A percentile compares a stretch with the other conserved stretches of the same genome.
These are phyloP conservation scores for Cirrhinus molitorella DNA, from an alignment of 2,797 vertebrate genomes.

Conservation along the genomic window DNA sequence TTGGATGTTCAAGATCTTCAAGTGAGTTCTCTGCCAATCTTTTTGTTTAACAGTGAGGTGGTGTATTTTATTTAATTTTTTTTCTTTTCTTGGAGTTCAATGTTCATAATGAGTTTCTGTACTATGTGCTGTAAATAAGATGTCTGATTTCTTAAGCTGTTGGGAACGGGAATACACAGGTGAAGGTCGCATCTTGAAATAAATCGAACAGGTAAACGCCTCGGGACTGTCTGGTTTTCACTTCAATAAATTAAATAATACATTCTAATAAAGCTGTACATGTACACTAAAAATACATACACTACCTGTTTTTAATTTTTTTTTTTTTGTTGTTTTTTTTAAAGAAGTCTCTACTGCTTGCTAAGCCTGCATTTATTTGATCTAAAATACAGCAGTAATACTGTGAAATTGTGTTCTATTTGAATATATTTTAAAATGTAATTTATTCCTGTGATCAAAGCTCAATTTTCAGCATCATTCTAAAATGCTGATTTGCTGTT, in stretches of 20 bases:
- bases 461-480: too few species aligned
- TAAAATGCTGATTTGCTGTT: too few species aligned
- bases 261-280: too few species aligned
- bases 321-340: too few species aligned
- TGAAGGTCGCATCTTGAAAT: conserved; percentile 76
- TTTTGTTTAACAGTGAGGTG: conserved; percentile 44
- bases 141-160: conserved; percentile 75
- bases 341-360: too few species aligned
- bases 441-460: too few species aligned
- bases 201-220: conserved; percentile 73
- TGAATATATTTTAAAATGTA: too few species aligned
- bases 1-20: conserved; percentile 50
- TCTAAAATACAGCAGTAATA: too few species aligned
- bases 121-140: conserved; percentile 78
- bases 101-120: conserved; percentile 75
- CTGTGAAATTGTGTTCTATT: too few species aligned
- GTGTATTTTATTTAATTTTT: conserved; percentile 24
- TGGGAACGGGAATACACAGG: conserved; percentile 68
- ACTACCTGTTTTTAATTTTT: too few species aligned
- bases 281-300: too few species aligned
- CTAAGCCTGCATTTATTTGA: too few species aligned
- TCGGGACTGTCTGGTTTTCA: neutral
- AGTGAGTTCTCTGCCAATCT: neutral
- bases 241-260: neutral
- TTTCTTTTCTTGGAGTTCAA: conserved; percentile 56